Evolutionary conservation across 2,888 invertebrate species (phyloP), one percentile per base, ranked within the genome.

Genomic region (Tillus elongatus): DNA sequence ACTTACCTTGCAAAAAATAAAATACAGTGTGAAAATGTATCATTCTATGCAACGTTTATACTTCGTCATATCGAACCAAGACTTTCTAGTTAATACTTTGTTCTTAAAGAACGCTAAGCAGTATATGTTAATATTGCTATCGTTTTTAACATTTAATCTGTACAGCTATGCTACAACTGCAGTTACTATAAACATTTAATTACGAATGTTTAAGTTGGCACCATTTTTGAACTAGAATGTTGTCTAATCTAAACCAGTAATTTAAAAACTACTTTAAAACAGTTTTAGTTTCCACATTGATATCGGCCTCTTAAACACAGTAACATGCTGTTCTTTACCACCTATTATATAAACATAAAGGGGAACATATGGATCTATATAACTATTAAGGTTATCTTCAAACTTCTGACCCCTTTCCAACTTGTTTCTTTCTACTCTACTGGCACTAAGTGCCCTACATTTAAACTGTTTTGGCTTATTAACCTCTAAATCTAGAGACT

Each of bases 211-310:
- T n/a, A n/a, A n/a, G n/a, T 19, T 19, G 24, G 24, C 24, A 19
- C 24, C n/a, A n/a, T 8, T 19, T 19, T 19, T 19, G 24, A 19
- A 19, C 24, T 19, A 19, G 24, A 19, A 8, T 19, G 6, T n/a
- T n/a, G n/a, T n/a, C n/a, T 19, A n/a, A 19, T 8, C 6, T 19
- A 19, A 19, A 19, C 24, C 24, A 19, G n/a, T 19, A 8, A 8
- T 19, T 8, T 19, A 6, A 8, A 6, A 19, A 8, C 24, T 19
- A 19, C 6, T 8, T 56, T 54, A 66, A 50, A 65, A 67, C 37
- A 84, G 61, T 49, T 82, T 74, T 44, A 84, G 71, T 50, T 79
- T 79, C 87, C 87, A 87, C 56, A 87, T 72, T 8, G 85, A 82
- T 24, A 87, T 73, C 6, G 86, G 86, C 51, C 80, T 70, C 54